A percentile compares a stretch with the other conserved stretches of the same genome.
phyloP scores from a whole-genome alignment of 2,797 vertebrate genomes.

The Betta splendens region DNA sequence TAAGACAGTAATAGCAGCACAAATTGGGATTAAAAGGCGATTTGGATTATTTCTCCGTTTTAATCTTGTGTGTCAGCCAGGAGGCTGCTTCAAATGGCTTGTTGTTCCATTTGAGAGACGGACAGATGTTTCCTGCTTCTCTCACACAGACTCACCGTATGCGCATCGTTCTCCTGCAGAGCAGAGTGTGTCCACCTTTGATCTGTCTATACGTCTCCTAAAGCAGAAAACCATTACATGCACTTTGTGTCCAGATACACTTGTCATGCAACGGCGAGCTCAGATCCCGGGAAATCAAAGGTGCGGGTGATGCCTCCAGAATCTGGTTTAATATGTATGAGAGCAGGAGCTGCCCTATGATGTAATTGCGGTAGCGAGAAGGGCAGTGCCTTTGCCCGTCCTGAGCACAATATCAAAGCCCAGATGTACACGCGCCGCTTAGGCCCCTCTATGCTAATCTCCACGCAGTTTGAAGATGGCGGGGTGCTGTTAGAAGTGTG shows the following conservation, averaged over 20 bases:
- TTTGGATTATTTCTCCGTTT: constrained; percentile 42
- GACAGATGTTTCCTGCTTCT: constrained; percentile 28
- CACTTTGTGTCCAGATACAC: constrained; percentile 72
- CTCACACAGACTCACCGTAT: constrained; percentile 35
- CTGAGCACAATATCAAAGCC: constrained; percentile 56
- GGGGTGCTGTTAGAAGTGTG: constrained; percentile 38
- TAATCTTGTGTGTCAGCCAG: constrained; percentile 13
- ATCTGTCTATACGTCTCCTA: constrained; percentile 68
- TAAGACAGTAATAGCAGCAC: constrained; percentile 20
- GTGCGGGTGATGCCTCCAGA: constrained; percentile 74
- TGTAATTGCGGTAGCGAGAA: constrained; percentile 77
- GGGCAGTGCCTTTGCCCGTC: constrained; percentile 64
- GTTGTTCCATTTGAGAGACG: constrained; percentile 12
- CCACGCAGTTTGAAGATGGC: constrained; percentile 42
- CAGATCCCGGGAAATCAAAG: constrained; percentile 78
- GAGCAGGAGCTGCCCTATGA: constrained; percentile 72
- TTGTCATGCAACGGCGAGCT: constrained; percentile 75
- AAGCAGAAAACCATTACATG: constrained; percentile 75
- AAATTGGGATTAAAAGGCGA: constrained; percentile 30
- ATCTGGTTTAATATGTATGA: constrained; percentile 79
- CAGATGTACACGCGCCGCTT: constrained; percentile 55
- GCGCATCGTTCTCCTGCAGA: constrained; percentile 50
- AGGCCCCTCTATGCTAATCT: constrained; percentile 52
- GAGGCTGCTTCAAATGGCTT: constrained; percentile 5
- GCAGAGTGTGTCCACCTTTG: constrained; percentile 64